Conservation (phyloP, 2,888 invertebrate genomes). For the Orthosia incerta region DNA sequence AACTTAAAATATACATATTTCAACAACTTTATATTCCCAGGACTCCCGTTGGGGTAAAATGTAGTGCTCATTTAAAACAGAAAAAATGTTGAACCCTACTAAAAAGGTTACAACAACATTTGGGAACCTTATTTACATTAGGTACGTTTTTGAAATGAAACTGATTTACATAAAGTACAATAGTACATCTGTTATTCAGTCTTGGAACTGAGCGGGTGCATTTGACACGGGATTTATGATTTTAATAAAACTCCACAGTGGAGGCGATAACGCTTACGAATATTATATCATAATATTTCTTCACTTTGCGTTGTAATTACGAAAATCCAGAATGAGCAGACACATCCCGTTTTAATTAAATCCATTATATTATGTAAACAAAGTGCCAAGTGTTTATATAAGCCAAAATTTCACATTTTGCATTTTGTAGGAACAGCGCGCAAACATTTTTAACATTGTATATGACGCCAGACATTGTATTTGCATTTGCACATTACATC, state of each 20-base stretch:
- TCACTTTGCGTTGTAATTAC: conserved; percentile 74
- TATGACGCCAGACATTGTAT: conserved; percentile 24
- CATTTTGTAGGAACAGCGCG: conserved; percentile 56
- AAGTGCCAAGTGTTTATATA: conserved; percentile 68
- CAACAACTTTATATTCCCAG: conserved; percentile 42
- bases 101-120: conserved; percentile 63
- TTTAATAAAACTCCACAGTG: conserved; percentile 88
- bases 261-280: conserved; percentile 81
- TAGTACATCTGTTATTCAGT: conserved; percentile 84
- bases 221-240: conserved; percentile 90
- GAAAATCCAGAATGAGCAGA: conserved; percentile 71
- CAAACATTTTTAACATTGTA: conserved; percentile 41
- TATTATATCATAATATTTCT: conserved; percentile 81
- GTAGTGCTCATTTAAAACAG: conserved; percentile 45
- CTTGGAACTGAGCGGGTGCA: conserved; percentile 85
- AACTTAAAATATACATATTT: conserved; percentile 51
- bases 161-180: conserved; percentile 85
- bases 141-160: conserved; percentile 73
- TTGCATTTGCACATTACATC: conserved; percentile 33
- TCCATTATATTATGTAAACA: conserved; percentile 72
- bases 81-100: conserved; percentile 46
- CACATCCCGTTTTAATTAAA: conserved; percentile 76
- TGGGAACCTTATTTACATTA: conserved; percentile 71
- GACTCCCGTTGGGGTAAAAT: conserved; percentile 24
- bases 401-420: conserved; percentile 64